Evolutionary conservation across 2,888 invertebrate genomes (phyloP), one percentile per base, ranked within the genome.

Genomic region (Oxycera nigricornis): DNA sequence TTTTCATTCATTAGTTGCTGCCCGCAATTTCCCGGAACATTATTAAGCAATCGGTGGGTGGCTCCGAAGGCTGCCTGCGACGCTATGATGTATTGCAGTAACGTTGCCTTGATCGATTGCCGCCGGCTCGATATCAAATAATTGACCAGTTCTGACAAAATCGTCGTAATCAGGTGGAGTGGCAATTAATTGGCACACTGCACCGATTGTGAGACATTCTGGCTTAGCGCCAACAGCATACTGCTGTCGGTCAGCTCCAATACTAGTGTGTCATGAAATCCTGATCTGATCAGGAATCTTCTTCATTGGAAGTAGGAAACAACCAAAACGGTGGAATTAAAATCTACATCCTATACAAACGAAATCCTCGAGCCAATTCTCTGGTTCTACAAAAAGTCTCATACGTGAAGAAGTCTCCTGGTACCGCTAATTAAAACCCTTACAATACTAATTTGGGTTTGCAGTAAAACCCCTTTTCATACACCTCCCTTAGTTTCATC

Each of bases 1-100:
- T 65, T 65, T 65, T 65, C 65, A 65, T 65, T 65, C 65, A 65
- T 65, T 65, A 65, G 65, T 41, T 11, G 22, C 41, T 39, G 41
- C 24, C 22, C 22, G 22, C 39, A 41, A 17, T 31, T 28, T 3
- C 22, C 14, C 20, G 26, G 22, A 65, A 41, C 65, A 3, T 65
- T n/a, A 24, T 24, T 22, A 65, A 65, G 39, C 41, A 24, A 4
- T 65, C 55, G 20, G 11, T 24, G 22, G 14, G 22, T 20, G 11
- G 30, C 28, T 30, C n/a, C 11, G 59, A 59, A 59, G 11, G 55
- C 55, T 22, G 26, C 28, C 28, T 22, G 7, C 4, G 30, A 59
- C 26, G 59, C 28, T 62, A 41, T 41, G 65, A 65, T 65, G 39
- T 22, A 61, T 61, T 65, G 65, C 39, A 41, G 65, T 31, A 35